Percentiles rank a stretch among this genome's conserved stretches.
Conservation (phyloP, 2,888 invertebrate genomes). For the Caenorhabditis uteleia region DNA sequence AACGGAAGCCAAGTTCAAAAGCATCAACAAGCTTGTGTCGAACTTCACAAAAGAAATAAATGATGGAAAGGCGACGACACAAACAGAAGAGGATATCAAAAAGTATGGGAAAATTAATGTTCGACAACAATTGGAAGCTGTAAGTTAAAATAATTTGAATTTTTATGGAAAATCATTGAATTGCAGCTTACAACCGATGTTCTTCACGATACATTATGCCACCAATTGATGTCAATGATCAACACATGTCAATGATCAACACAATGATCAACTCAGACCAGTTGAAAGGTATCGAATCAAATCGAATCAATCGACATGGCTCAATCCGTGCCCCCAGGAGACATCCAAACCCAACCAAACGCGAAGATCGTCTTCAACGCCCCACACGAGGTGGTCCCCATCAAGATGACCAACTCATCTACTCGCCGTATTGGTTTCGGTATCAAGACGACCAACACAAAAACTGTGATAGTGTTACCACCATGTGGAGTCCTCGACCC, state of each 20-base stretch:
- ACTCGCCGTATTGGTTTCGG: too few species aligned
- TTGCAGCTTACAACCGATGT: constrained; percentile 26
- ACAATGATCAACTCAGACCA: too few species aligned
- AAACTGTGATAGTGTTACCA: too few species aligned
- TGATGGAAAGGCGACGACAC: constrained; percentile 16
- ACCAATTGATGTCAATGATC: constrained; percentile 33
- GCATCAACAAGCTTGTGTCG: constrained; percentile 50
- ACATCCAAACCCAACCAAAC: too few species aligned
- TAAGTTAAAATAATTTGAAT: not conserved
- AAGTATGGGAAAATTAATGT: constrained; percentile 55
- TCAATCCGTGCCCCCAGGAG: too few species aligned
- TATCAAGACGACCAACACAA: too few species aligned
- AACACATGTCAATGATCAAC: constrained; percentile 32
- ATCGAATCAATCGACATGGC: too few species aligned
- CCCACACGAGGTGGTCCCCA: too few species aligned
- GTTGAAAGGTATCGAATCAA: too few species aligned
- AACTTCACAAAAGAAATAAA: constrained; percentile 49
- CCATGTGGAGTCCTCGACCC: too few species aligned
- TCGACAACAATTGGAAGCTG: constrained; percentile 52
- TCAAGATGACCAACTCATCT: too few species aligned
- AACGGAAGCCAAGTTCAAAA: constrained; percentile 39
- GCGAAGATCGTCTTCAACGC: too few species aligned
- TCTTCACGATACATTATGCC: constrained; percentile 23
- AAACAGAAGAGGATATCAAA: constrained; percentile 41
- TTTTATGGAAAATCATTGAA: not conserved